Percentiles rank a stretch among this genome's conserved stretches.
These are phyloP conservation scores for Kryphioiulus occultus DNA, from an alignment of 2,888 invertebrate genomes.

Conservation along the genomic window DNA sequence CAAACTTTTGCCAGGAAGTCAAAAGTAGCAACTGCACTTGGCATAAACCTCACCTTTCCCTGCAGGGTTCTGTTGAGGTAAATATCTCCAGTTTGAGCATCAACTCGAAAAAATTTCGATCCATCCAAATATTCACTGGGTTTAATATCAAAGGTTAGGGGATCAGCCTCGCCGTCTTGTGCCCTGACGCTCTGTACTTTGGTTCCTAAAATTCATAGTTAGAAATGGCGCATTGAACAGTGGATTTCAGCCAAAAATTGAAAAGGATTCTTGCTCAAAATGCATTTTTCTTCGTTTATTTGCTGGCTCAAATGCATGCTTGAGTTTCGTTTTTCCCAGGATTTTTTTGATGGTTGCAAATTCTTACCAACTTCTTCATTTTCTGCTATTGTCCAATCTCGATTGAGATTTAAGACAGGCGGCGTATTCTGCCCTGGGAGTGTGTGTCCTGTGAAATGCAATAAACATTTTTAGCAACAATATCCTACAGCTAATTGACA, in stretches of 20 bases:
- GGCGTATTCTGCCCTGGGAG: slow-evolving; percentile 57
- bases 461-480: neutral
- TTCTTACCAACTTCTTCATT: slow-evolving; percentile 72
- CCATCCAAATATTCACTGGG: slow-evolving; percentile 57
- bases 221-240: neutral
- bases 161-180: slow-evolving; percentile 56
- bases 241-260: no score
- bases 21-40: neutral
- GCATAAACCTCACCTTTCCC: slow-evolving; percentile 72
- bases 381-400: slow-evolving; percentile 79
- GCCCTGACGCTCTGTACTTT: slow-evolving; percentile 56
- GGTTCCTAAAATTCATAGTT: no score
- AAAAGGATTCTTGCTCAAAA: no score
- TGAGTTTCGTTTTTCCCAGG: no score
- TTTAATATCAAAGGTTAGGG: slow-evolving; percentile 56
- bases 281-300: no score
- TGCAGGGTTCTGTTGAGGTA: slow-evolving; percentile 78
- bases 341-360: neutral
- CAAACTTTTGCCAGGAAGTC: neutral
- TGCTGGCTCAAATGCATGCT: no score
- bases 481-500: neutral
- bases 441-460: neutral
- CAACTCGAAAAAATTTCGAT: slow-evolving; percentile 71
- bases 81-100: slow-evolving; percentile 77
- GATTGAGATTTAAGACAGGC: slow-evolving; percentile 73